Percentiles rank a stretch among this genome's conserved stretches.
These are phyloP conservation scores for Camptogramma bilineatum DNA, from an alignment of 2,888 invertebrate genomes.

Conservation along the genomic window DNA sequence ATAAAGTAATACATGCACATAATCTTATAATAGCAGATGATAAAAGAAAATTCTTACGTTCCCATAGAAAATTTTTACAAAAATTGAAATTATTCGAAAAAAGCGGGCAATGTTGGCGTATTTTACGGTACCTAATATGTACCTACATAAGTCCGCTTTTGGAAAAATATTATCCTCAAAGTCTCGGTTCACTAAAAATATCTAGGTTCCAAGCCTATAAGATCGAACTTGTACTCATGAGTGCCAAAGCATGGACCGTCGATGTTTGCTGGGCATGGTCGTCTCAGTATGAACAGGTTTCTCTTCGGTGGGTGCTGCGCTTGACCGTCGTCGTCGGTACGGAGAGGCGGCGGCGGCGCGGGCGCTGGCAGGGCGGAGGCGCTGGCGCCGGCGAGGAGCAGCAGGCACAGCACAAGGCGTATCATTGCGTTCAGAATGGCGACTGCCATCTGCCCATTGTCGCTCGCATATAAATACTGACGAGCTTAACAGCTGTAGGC, in stretches of 20 bases:
- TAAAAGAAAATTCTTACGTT: no score
- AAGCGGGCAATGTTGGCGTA: no score
- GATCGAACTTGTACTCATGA: constrained; percentile 50
- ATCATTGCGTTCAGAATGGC: constrained; percentile 11
- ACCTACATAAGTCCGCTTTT: no score
- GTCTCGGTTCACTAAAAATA: constrained; percentile 29
- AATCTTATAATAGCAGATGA: no score
- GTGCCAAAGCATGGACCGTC: constrained; percentile 34
- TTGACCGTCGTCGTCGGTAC: constrained; percentile 13
- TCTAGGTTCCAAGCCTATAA: constrained; percentile 39
- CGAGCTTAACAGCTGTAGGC: not conserved
- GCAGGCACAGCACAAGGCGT: constrained; percentile 30
- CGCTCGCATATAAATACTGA: constrained; percentile 15
- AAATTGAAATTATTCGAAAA: no score
- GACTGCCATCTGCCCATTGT: constrained; percentile 14
- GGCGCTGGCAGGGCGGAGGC: constrained; percentile 9
- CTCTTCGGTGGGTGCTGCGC: constrained; percentile 13
- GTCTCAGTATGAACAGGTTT: constrained; percentile 42
- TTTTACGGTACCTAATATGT: no score
- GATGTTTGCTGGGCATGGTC: constrained; percentile 38
- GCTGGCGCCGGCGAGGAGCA: constrained; percentile 25
- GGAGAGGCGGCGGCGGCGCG: constrained; percentile 6
- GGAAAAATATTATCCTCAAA: no score
- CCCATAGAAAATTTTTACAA: no score
- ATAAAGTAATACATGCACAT: no score